phyloP scores from a whole-genome alignment of 2,888 invertebrate species.

The Pogonocherus hispidulus region DNA sequence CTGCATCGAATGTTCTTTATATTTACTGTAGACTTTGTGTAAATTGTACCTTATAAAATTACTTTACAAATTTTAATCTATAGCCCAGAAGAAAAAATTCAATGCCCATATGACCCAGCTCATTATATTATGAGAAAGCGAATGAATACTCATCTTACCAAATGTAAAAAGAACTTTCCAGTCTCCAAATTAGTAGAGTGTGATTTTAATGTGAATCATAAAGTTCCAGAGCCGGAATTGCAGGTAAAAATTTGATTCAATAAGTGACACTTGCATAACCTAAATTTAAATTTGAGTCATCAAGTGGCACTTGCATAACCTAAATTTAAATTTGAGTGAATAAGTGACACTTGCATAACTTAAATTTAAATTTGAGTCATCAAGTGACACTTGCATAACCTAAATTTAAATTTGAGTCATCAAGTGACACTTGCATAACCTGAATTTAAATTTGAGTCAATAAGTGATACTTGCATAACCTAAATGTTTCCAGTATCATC shows the following conservation, averaged over 20 bases:
- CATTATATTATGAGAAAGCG: conserved; percentile 72
- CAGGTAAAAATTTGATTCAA: conserved; percentile 62
- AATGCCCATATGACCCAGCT: conserved; percentile 73
- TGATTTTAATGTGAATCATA: conserved; percentile 73
- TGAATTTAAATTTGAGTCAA: too few relatives aligned
- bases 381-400: not conserved
- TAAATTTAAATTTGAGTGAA: not conserved
- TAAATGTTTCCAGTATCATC: conserved; percentile 56
- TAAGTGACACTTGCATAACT: not conserved
- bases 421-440: too few relatives aligned
- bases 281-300: not conserved
- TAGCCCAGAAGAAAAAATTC: conserved; percentile 64
- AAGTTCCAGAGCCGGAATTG: conserved; percentile 71
- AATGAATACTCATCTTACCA: conserved; percentile 73
- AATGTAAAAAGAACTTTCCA: conserved; percentile 71
- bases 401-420: too few relatives aligned
- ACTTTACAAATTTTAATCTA: conserved; percentile 19
- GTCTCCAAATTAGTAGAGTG: conserved; percentile 68
- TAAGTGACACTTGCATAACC: not conserved
- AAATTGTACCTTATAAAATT: too few relatives aligned
- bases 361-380: not conserved
- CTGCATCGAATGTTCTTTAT: too few relatives aligned
- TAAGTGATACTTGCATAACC: too few relatives aligned
- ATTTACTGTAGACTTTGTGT: too few relatives aligned
- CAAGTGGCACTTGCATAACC: not conserved